Evolutionary conservation across 2,888 invertebrate species (phyloP).

Genomic region (Ctenicera cuprea): DNA sequence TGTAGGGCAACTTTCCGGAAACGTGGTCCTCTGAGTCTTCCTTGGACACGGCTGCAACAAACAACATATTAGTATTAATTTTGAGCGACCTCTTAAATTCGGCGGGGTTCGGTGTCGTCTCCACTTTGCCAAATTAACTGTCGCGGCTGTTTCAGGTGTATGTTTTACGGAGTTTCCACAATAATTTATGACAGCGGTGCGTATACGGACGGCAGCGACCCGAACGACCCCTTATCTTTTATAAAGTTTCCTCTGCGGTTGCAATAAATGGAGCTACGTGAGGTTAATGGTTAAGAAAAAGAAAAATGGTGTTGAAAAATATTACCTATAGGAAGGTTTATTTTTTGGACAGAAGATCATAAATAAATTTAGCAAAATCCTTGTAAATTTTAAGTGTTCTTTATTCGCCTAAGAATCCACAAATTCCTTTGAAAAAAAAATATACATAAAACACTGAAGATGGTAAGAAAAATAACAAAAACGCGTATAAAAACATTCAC

Average conservation of each 20-base stretch:
- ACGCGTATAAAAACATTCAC: no score
- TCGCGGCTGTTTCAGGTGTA: conserved; percentile 27
- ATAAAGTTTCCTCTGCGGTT: conserved; percentile 11
- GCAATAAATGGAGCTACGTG: neutral
- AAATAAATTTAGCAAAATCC: no score
- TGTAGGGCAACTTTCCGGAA: conserved; percentile 88
- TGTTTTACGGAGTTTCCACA: conserved; percentile 19
- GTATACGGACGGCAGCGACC: conserved; percentile 9
- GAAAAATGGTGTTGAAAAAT: neutral
- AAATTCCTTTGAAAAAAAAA: no score
- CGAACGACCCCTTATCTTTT: conserved; percentile 29
- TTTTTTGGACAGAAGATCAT: no score
- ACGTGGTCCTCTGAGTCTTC: conserved; percentile 87
- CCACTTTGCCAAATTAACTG: conserved; percentile 47
- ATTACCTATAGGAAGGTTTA: no score
- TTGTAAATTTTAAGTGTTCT: no score
- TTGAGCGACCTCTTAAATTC: conserved; percentile 21
- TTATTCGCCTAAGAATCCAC: no score
- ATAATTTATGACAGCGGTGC: conserved; percentile 29
- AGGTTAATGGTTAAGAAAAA: neutral
- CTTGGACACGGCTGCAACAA: conserved; percentile 90
- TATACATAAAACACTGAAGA: no score
- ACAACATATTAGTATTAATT: conserved; percentile 59
- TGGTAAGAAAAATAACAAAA: no score
- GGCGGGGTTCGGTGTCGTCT: conserved; percentile 26